Conservation (phyloP, 92 coral and sea anemone species). For the Actinernus sp. region DNA sequence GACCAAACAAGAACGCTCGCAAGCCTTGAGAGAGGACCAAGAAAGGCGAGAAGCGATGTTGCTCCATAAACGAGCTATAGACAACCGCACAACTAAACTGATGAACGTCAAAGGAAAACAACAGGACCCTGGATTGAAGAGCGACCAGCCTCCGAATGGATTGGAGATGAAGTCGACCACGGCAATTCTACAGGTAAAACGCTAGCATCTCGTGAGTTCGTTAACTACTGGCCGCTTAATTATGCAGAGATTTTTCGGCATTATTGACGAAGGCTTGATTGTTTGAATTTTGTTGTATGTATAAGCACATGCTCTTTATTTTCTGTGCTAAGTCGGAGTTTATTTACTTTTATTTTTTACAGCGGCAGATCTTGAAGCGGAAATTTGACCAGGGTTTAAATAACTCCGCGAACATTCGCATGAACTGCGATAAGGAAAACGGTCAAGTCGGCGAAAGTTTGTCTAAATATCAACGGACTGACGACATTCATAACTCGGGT, state of each 20-base stretch:
- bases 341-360: slow-evolving; percentile 70
- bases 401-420: slow-evolving; percentile 56
- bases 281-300: slow-evolving; percentile 66
- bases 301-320: slow-evolving; percentile 58
- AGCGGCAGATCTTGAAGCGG: slow-evolving; percentile 91
- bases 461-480: slow-evolving; percentile 41
- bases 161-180: slow-evolving; percentile 76
- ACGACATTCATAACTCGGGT: slow-evolving; percentile 21
- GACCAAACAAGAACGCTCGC: slow-evolving; percentile 81
- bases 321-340: slow-evolving; percentile 55
- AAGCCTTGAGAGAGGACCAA: slow-evolving; percentile 73
- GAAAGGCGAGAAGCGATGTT: slow-evolving; percentile 78
- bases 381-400: slow-evolving; percentile 84
- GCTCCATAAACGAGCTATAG: slow-evolving; percentile 80
- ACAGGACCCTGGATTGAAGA: slow-evolving; percentile 69
- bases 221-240: slow-evolving; percentile 20
- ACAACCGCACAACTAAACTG: slow-evolving; percentile 72
- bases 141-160: slow-evolving; percentile 80
- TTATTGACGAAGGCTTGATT: slow-evolving; percentile 26
- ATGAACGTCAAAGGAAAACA: slow-evolving; percentile 67
- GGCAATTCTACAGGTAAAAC: slow-evolving; percentile 81
- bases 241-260: slow-evolving; percentile 38
- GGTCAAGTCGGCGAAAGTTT: slow-evolving; percentile 47
- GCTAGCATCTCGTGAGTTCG: slow-evolving; percentile 6
- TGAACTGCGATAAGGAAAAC: slow-evolving; percentile 53